Evolutionary conservation across 1,140 invertebrate species (phyloP).

Genomic region (Drosophila serrata): DNA sequence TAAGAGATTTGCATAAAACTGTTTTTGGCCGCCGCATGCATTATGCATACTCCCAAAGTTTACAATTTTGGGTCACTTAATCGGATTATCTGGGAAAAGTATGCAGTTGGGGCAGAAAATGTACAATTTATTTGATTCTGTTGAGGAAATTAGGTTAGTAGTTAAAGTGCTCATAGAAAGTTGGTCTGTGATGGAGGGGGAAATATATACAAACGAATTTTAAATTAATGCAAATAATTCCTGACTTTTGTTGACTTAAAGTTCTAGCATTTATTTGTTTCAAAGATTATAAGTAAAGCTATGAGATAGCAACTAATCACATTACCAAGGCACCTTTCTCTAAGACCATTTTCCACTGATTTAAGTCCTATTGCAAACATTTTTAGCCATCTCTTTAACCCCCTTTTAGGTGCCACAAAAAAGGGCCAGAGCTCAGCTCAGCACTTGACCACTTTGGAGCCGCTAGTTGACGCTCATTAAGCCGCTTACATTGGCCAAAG

Average conservation of each 20-base stretch:
- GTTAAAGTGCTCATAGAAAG: not conserved
- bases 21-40: slow-evolving; percentile 51
- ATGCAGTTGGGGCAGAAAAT: slow-evolving; percentile 1
- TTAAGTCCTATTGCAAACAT: not conserved
- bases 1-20: slow-evolving; percentile 70
- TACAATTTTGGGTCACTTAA: slow-evolving; percentile 23
- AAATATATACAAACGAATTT: not conserved
- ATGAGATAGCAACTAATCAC: not conserved
- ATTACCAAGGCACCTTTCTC: not conserved
- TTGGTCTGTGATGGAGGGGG: not conserved
- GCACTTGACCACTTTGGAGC: slow-evolving; percentile 47
- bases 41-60: slow-evolving; percentile 54
- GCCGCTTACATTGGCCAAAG: slow-evolving; percentile 59
- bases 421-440: slow-evolving; percentile 10
- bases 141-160: slow-evolving; percentile 9
- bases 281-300: not conserved
- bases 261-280: not conserved
- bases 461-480: slow-evolving; percentile 55
- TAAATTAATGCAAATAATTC: not conserved
- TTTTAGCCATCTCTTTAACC: slow-evolving; percentile 45
- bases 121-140: slow-evolving; percentile 1
- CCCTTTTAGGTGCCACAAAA: slow-evolving; percentile 22
- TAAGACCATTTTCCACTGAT: not conserved
- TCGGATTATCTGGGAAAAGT: slow-evolving; percentile 29
- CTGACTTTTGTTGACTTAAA: not conserved